Evolutionary conservation across 1,140 invertebrate species (phyloP).

Genomic region (Drosophila repleta): DNA sequence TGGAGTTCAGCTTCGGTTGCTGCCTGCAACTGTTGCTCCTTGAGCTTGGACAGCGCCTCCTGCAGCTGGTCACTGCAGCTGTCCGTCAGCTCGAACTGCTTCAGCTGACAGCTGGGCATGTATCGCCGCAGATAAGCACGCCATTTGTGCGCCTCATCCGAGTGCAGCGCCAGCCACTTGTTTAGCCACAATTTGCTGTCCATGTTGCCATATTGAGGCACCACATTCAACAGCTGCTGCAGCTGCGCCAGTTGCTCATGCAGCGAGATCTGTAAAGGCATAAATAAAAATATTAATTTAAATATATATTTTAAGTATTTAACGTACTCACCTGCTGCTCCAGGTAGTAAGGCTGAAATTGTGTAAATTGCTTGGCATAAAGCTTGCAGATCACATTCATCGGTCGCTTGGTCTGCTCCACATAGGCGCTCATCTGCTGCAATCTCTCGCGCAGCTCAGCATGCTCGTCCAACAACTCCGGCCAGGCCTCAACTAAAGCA

Average conservation of each 20-base stretch:
- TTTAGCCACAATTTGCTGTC: conserved; percentile 43
- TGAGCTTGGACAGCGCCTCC: conserved; percentile 19
- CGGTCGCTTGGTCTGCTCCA: conserved; percentile 60
- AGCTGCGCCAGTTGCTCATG: conserved; percentile 39
- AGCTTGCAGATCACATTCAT: conserved; percentile 69
- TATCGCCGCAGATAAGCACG: conserved; percentile 38
- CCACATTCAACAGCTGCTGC: conserved; percentile 44
- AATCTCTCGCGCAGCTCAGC: conserved; percentile 12
- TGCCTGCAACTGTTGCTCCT: conserved; percentile 8
- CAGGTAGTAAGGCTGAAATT: conserved; percentile 72
- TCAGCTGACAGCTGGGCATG: conserved; percentile 32
- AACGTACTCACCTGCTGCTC: conserved; percentile 63
- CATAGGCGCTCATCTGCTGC: conserved; percentile 45
- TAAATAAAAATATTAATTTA: background rate
- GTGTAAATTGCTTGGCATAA: conserved; percentile 70
- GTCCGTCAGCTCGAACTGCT: conserved; percentile 46
- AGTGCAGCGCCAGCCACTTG: conserved; percentile 50
- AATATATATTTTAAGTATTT: background rate
- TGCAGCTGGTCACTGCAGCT: conserved; percentile 12
- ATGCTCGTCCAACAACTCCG: conserved; percentile 6
- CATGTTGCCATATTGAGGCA: conserved; percentile 60
- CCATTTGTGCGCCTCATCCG: conserved; percentile 61
- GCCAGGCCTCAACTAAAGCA: conserved; percentile 13
- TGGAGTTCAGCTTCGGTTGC: background rate
- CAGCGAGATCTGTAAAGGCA: conserved; percentile 20